Evolutionary conservation across 2,113 vertebrate genomes (phyloP).

Genomic region (Psammodynastes pulverulentus): DNA sequence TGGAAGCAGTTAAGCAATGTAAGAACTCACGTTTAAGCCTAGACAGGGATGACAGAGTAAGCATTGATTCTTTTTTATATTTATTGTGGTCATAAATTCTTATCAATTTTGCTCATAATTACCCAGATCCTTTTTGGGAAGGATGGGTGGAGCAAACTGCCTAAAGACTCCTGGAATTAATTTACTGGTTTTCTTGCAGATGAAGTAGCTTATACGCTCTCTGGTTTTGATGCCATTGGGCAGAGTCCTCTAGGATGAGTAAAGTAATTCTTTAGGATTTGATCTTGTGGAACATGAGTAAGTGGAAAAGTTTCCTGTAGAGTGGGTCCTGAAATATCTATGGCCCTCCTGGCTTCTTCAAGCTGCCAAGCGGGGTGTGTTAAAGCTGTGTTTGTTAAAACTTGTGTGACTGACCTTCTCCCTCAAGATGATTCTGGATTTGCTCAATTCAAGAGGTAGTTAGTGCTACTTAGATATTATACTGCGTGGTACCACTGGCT

Average conservation of each 20-base stretch:
- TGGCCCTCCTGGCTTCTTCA: neutral
- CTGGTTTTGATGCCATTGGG: neutral
- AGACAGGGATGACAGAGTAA: neutral
- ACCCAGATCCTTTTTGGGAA: neutral
- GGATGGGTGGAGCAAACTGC: neutral
- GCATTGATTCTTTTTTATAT: neutral
- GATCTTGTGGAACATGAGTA: neutral
- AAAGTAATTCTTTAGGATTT: neutral
- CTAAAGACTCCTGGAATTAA: neutral
- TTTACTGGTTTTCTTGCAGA: neutral
- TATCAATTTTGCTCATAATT: neutral
- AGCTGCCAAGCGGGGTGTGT: neutral
- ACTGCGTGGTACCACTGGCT: neutral
- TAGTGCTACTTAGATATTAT: neutral
- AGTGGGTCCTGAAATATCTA: neutral
- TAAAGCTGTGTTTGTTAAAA: no score
- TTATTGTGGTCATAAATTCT: neutral
- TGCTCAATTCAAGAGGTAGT: neutral
- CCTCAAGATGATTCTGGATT: neutral
- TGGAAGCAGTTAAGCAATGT: neutral
- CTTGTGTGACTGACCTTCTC: neutral
- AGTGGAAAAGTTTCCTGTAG: neutral
- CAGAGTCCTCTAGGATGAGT: neutral
- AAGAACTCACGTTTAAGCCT: neutral
- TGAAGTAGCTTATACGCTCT: neutral